These are phyloP conservation scores for Gadopsis bispinosus DNA, from an alignment of 2,797 vertebrate species.

Conservation along the genomic window DNA sequence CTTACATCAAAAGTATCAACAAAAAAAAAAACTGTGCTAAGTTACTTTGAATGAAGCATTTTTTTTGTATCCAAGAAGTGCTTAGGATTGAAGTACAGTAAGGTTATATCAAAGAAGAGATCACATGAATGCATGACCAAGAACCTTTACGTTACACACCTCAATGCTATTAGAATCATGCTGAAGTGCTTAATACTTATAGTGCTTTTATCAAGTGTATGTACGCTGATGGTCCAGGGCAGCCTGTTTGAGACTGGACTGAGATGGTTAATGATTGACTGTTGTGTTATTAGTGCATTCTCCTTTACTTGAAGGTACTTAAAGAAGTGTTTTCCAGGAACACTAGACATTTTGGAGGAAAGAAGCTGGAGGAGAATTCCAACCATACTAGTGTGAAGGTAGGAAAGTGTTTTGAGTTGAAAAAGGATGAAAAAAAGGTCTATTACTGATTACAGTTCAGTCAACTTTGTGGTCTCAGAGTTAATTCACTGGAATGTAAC, in stretches of 20 bases:
- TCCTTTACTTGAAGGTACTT: no score
- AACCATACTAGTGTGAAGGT: no score
- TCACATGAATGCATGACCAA: background rate
- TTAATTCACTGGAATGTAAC: background rate
- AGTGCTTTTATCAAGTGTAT: background rate
- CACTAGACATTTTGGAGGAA: no score
- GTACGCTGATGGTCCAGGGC: background rate
- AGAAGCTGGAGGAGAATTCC: no score
- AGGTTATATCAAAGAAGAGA: background rate
- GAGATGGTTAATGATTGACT: background rate
- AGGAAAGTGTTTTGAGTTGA: no score
- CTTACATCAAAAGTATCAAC: background rate
- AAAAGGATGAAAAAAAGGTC: no score
- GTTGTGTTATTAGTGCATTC: no score
- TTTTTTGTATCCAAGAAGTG: background rate
- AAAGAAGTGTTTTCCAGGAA: background rate
- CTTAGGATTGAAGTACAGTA: background rate
- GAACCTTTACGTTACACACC: background rate
- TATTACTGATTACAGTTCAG: no score
- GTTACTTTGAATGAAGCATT: slow-evolving; percentile 4
- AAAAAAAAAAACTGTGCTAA: background rate
- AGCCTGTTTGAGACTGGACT: no score
- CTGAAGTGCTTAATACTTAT: background rate
- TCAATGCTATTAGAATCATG: no score
- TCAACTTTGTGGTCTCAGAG: background rate